These are phyloP conservation scores for Chelmon rostratus DNA, from an alignment of 2,797 vertebrate species.

Conservation along the genomic window DNA sequence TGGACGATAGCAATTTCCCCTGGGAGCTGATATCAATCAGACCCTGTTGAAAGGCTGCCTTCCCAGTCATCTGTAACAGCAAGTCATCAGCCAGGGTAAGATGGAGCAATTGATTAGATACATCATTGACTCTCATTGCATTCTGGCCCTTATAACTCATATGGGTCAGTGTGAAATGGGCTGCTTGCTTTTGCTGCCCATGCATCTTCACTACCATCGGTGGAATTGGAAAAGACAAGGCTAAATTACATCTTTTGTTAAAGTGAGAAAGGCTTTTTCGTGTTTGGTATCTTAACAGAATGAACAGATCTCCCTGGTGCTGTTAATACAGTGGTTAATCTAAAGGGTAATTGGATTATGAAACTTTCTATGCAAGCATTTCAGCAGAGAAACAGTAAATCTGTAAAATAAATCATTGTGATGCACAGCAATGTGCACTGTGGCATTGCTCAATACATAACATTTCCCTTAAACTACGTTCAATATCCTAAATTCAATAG, in stretches of 20 bases:
- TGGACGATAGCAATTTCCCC: constrained; percentile 65
- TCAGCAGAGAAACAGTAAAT: constrained; percentile 24
- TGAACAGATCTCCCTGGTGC: constrained; percentile 15
- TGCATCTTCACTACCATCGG: constrained; percentile 36
- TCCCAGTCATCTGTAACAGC: constrained; percentile 66
- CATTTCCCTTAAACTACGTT: too few species aligned
- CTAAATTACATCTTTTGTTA: constrained; percentile 34
- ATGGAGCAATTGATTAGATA: constrained; percentile 68
- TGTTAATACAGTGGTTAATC: constrained; percentile 36
- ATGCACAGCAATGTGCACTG: neutral
- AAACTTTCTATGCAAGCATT: constrained; percentile 16
- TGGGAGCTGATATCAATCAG: constrained; percentile 72
- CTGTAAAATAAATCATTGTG: constrained; percentile 10
- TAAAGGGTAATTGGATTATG: constrained; percentile 44
- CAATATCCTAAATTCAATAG: too few species aligned
- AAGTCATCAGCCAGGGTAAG: constrained; percentile 56
- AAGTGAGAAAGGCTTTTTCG: constrained; percentile 10
- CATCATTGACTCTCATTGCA: constrained; percentile 65
- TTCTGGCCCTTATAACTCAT: constrained; percentile 51
- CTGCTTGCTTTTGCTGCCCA: constrained; percentile 44
- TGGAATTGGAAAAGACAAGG: constrained; percentile 5
- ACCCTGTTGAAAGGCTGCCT: constrained; percentile 61
- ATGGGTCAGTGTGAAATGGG: constrained; percentile 37
- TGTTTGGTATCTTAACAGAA: constrained; percentile 14
- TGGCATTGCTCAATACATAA: too few species aligned